A percentile compares a stretch with the other conserved stretches of the same genome.
Evolutionary conservation across 2,797 vertebrate species (phyloP).

Genomic region (Pogoniulus pusillus): DNA sequence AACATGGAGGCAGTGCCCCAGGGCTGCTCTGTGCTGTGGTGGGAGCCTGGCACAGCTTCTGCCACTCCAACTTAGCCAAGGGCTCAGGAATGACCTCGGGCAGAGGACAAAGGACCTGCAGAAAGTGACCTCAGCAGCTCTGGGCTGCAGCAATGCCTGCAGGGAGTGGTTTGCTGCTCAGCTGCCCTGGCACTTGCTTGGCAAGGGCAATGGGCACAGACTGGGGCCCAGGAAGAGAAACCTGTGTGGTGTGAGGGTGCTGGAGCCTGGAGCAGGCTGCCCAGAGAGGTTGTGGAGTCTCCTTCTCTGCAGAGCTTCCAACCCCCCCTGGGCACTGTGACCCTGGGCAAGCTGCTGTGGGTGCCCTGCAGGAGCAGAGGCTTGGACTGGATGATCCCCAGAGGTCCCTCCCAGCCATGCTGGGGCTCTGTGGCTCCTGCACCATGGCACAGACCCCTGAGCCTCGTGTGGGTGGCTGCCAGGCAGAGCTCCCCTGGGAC

Average conservation of each 20-base stretch:
- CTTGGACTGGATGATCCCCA: neutral
- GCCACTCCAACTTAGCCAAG: neutral
- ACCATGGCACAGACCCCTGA: too few species aligned
- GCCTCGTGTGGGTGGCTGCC: neutral
- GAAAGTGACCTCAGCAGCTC: neutral
- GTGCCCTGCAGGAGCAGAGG: neutral
- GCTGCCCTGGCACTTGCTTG: constrained; percentile 36
- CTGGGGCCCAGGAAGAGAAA: too few species aligned
- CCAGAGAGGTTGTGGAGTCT: too few species aligned
- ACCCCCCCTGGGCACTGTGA: neutral
- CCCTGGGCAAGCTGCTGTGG: neutral
- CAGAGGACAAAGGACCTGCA: constrained; percentile 14
- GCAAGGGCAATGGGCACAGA: too few species aligned
- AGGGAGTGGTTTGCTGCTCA: neutral
- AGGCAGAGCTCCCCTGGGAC: neutral
- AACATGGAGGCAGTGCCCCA: neutral
- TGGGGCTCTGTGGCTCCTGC: neutral
- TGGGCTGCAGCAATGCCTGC: constrained; percentile 39
- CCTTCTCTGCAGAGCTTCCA: neutral
- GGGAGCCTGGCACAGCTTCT: neutral
- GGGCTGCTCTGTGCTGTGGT: neutral
- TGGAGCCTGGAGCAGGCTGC: too few species aligned
- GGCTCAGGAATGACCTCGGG: neutral
- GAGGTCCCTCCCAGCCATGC: neutral
- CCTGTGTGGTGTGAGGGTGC: too few species aligned